phyloP scores from a whole-genome alignment of 92 coral and sea anemone genomes.

The Porites lobata region DNA sequence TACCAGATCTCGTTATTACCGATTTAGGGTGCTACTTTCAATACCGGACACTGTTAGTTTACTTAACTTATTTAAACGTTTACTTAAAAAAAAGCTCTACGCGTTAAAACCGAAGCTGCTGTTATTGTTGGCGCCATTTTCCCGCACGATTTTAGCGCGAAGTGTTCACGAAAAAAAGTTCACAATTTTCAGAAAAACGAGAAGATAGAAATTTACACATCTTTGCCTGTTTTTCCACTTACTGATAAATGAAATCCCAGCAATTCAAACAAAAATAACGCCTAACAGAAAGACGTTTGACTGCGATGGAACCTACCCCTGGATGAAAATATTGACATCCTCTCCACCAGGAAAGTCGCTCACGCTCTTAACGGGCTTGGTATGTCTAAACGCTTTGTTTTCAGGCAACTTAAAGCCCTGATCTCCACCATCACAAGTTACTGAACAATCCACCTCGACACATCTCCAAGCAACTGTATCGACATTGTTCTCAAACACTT shows the following conservation, averaged over 20 bases:
- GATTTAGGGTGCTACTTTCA: too few species aligned
- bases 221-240: neutral
- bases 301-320: constrained; percentile 31
- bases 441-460: neutral
- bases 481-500: constrained; percentile 12
- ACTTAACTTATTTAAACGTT: too few species aligned
- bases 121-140: too few species aligned
- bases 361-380: neutral
- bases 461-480: neutral
- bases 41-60: too few species aligned
- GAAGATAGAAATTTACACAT: neutral
- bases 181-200: neutral
- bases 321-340: constrained; percentile 18
- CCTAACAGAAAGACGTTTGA: too few species aligned
- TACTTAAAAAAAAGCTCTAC: too few species aligned
- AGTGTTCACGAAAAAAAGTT: too few species aligned
- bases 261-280: neutral
- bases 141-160: too few species aligned
- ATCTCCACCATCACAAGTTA: neutral
- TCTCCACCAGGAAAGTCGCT: constrained; percentile 13
- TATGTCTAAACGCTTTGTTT: neutral
- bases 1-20: too few species aligned
- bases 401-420: constrained; percentile 6
- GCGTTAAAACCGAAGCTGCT: too few species aligned
- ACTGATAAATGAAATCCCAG: too few species aligned